Evolutionary conservation across 2,113 vertebrate genomes (phyloP).

Genomic region (Alethe diademata): DNA sequence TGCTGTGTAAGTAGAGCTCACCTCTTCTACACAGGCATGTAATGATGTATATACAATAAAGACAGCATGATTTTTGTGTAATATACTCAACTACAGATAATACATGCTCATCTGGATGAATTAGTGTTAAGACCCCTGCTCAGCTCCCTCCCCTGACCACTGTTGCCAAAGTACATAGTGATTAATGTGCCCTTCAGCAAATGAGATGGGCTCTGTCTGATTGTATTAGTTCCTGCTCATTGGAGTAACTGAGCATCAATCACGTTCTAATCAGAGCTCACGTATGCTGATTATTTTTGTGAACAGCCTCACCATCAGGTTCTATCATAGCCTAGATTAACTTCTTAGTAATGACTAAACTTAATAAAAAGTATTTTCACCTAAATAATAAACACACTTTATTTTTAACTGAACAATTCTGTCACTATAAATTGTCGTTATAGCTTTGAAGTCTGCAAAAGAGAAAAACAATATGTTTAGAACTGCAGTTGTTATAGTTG

Average conservation of each 20-base stretch:
- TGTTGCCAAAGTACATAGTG: slow-evolving; percentile 44
- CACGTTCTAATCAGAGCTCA: slow-evolving; percentile 61
- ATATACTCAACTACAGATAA: background rate
- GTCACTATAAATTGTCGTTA: background rate
- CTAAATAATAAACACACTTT: background rate
- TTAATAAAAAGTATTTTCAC: background rate
- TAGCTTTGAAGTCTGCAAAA: background rate
- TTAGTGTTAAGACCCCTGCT: background rate
- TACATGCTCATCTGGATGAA: slow-evolving; percentile 7
- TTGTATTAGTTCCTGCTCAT: slow-evolving; percentile 55
- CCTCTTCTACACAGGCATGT: background rate
- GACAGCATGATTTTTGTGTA: slow-evolving; percentile 7
- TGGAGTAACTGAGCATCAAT: slow-evolving; percentile 66
- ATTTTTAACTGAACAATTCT: background rate
- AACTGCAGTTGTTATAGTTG: background rate
- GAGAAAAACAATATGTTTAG: background rate
- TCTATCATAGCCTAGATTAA: background rate
- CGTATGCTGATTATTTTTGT: slow-evolving; percentile 25
- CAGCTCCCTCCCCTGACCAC: slow-evolving; percentile 1
- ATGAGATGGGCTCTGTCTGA: slow-evolving; percentile 57
- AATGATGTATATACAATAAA: background rate
- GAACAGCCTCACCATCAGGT: slow-evolving; percentile 4
- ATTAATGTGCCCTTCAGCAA: slow-evolving; percentile 67
- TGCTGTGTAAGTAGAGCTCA: background rate
- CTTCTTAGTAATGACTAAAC: background rate